A percentile compares a stretch with the other conserved stretches of the same genome.
These are phyloP conservation scores for Petrocephalus zakoni DNA, from an alignment of 2,113 vertebrate species.

Conservation along the genomic window DNA sequence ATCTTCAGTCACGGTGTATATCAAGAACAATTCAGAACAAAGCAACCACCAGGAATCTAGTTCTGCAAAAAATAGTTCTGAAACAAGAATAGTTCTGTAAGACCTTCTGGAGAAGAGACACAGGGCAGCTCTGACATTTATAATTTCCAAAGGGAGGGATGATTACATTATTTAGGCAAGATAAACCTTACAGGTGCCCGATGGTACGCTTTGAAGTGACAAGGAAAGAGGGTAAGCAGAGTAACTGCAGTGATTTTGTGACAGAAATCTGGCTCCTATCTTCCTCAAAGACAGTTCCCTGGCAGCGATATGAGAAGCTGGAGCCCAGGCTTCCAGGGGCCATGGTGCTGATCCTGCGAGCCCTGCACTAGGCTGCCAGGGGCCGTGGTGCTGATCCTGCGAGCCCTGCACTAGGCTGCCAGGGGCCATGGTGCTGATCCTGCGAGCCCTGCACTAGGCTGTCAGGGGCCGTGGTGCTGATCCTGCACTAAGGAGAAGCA, in stretches of 20 bases:
- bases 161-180: not conserved
- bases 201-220: conserved; percentile 68
- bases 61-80: not conserved
- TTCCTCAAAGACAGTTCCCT: conserved; percentile 11
- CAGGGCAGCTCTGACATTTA: conserved; percentile 30
- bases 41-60: not conserved
- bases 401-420: not conserved
- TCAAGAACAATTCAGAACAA: not conserved
- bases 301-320: too few relatives aligned
- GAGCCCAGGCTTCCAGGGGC: too few relatives aligned
- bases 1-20: not conserved
- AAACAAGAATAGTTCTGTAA: not conserved
- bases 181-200: conserved; percentile 41
- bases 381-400: not conserved
- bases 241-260: conserved; percentile 66
- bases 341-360: not conserved
- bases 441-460: not conserved
- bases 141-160: not conserved
- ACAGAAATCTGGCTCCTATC: conserved; percentile 67
- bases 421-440: too few relatives aligned
- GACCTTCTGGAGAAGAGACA: not conserved
- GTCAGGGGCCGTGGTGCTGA: too few relatives aligned
- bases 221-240: conserved; percentile 54
- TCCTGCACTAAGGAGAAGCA: not conserved
- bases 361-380: not conserved